These are phyloP conservation scores for Papio anubis DNA, from an alignment of 2,113 vertebrate species.

Conservation along the genomic window DNA sequence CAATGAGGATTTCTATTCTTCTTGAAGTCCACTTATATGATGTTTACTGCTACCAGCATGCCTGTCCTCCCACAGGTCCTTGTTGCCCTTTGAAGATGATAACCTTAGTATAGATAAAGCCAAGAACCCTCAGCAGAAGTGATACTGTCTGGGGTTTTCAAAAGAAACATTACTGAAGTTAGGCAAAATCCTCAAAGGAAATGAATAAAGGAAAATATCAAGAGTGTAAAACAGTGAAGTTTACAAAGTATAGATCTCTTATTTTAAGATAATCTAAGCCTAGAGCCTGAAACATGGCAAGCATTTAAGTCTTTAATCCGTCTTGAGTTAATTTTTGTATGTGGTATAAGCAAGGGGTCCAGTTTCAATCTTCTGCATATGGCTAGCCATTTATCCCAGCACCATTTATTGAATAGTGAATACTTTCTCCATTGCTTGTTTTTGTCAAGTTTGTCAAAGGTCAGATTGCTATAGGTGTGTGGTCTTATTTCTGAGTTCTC, in stretches of 20 bases:
- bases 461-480: too few species aligned
- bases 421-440: too few species aligned
- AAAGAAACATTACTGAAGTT: background rate
- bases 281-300: background rate
- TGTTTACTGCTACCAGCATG: background rate
- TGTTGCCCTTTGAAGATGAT: background rate
- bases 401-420: too few species aligned
- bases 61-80: background rate
- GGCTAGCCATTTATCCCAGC: too few species aligned
- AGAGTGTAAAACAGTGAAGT: background rate
- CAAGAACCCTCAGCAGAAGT: background rate
- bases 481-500: too few species aligned
- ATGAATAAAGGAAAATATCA: background rate
- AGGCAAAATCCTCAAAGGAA: background rate
- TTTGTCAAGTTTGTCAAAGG: too few species aligned
- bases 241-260: background rate
- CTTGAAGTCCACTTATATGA: background rate
- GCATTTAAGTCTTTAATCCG: background rate
- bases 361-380: too few species aligned
- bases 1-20: background rate
- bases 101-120: background rate
- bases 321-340: too few species aligned
- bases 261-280: background rate
- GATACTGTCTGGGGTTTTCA: background rate
- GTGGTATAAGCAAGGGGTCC: too few species aligned